Evolutionary conservation across 2,113 vertebrate genomes (phyloP).

Genomic region (Larimichthys polyactis): DNA sequence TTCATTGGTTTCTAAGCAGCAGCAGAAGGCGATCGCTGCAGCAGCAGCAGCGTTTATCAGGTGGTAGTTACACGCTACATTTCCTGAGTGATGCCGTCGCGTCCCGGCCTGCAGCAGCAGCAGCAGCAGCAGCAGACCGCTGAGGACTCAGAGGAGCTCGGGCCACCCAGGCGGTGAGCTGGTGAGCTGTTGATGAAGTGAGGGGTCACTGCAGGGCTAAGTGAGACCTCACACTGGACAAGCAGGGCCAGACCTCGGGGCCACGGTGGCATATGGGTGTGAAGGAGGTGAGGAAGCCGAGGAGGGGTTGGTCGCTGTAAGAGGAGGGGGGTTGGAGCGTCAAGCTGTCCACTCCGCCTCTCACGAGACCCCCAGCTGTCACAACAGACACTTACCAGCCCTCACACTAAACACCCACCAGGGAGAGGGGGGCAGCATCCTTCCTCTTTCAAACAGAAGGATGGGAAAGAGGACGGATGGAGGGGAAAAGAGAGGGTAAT

Average conservation of each 20-base stretch:
- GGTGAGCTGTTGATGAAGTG: slow-evolving; percentile 64
- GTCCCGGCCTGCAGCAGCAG: slow-evolving; percentile 24
- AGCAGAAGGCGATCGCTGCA: background rate
- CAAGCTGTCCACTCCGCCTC: slow-evolving; percentile 72
- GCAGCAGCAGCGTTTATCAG: slow-evolving; percentile 32
- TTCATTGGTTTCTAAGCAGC: background rate
- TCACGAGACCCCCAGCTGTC: slow-evolving; percentile 80
- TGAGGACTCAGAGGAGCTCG: slow-evolving; percentile 19
- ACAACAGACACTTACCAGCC: slow-evolving; percentile 84
- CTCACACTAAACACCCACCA: slow-evolving; percentile 79
- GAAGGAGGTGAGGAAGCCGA: slow-evolving; percentile 68
- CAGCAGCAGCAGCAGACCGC: slow-evolving; percentile 26
- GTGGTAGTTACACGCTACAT: slow-evolving; percentile 45
- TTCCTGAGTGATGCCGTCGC: slow-evolving; percentile 41
- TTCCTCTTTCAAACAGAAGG: slow-evolving; percentile 63
- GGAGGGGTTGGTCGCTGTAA: background rate
- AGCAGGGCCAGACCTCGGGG: slow-evolving; percentile 59
- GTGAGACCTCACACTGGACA: slow-evolving; percentile 80
- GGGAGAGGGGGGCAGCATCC: slow-evolving; percentile 71
- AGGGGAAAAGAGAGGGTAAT: slow-evolving; percentile 26
- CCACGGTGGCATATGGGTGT: slow-evolving; percentile 73
- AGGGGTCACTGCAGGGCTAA: slow-evolving; percentile 74
- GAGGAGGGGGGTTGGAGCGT: background rate
- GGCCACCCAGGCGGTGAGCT: slow-evolving; percentile 67
- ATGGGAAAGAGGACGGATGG: slow-evolving; percentile 53